phyloP scores from a whole-genome alignment of 1,140 invertebrate genomes.

The Cydia fagiglandana region DNA sequence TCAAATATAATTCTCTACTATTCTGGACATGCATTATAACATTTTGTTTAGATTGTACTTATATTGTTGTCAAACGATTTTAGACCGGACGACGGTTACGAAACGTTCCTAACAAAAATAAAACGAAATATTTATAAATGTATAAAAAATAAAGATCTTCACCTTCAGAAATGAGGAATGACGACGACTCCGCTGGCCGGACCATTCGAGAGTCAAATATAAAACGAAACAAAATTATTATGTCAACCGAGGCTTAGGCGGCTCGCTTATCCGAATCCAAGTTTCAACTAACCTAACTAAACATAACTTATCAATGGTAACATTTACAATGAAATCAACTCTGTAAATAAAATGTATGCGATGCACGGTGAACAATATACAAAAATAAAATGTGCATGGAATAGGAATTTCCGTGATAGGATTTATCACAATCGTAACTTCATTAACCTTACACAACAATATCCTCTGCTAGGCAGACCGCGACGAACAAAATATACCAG shows the following conservation, averaged over 20 bases:
- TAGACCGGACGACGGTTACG: slow-evolving; percentile 64
- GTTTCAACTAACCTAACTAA: slow-evolving; percentile 49
- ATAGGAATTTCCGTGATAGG: slow-evolving; percentile 72
- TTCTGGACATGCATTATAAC: slow-evolving; percentile 71
- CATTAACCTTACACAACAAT: slow-evolving; percentile 52
- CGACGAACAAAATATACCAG: slow-evolving; percentile 43
- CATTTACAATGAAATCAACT: slow-evolving; percentile 75
- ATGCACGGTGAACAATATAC: slow-evolving; percentile 60
- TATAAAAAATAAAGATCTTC: slow-evolving; percentile 78
- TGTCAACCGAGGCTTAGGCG: slow-evolving; percentile 23
- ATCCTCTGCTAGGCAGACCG: slow-evolving; percentile 51
- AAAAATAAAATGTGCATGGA: slow-evolving; percentile 72
- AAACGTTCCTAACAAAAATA: slow-evolving; percentile 49
- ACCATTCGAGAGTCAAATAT: slow-evolving; percentile 23
- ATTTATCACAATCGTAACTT: slow-evolving; percentile 69
- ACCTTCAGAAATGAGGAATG: slow-evolving; percentile 73
- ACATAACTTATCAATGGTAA: slow-evolving; percentile 77
- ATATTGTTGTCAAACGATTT: slow-evolving; percentile 56
- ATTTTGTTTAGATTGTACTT: slow-evolving; percentile 69
- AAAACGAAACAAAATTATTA: slow-evolving; percentile 26
- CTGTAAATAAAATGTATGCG: slow-evolving; percentile 56
- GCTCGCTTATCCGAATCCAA: slow-evolving; percentile 33
- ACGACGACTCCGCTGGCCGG: slow-evolving; percentile 50
- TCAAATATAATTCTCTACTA: slow-evolving; percentile 71
- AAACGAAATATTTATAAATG: slow-evolving; percentile 63